phyloP scores from a whole-genome alignment of 1,140 invertebrate species.

The Nixonia krombeini region DNA sequence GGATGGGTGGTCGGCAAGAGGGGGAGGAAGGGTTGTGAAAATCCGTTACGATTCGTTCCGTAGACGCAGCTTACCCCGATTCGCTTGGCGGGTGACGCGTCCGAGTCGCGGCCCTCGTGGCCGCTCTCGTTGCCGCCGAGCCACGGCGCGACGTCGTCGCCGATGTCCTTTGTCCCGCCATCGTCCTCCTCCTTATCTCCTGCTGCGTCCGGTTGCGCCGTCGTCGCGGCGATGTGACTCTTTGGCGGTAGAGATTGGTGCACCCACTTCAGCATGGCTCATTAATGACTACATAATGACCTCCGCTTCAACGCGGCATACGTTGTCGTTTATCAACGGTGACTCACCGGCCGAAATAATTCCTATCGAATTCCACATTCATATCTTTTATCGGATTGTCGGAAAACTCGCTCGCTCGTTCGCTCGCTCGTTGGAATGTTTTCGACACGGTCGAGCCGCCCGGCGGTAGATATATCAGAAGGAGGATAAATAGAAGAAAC shows the following conservation, averaged over 20 bases:
- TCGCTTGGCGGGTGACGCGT: constrained; percentile 4
- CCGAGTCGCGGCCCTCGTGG: no score
- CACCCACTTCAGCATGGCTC: constrained; percentile 68
- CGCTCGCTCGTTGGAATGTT: no score
- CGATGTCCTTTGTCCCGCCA: constrained; percentile 11
- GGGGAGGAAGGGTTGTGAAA: neutral
- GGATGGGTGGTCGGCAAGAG: no score
- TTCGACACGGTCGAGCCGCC: no score
- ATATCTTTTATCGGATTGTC: no score
- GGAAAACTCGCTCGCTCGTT: no score
- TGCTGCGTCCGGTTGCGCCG: no score
- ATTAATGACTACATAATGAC: constrained; percentile 43
- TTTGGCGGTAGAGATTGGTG: constrained; percentile 61
- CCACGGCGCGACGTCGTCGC: constrained; percentile 32
- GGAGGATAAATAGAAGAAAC: no score
- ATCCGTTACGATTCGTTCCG: constrained; percentile 14
- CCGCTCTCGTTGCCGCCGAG: neutral
- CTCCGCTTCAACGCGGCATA: neutral
- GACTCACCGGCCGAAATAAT: no score
- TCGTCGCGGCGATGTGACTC: constrained; percentile 53
- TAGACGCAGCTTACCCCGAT: constrained; percentile 56
- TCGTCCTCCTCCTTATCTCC: constrained; percentile 8
- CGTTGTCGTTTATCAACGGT: no score
- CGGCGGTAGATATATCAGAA: no score
- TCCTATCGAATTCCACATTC: no score